phyloP scores from a whole-genome alignment of 2,113 vertebrate genomes.

The Sminthopsis crassicaudata region DNA sequence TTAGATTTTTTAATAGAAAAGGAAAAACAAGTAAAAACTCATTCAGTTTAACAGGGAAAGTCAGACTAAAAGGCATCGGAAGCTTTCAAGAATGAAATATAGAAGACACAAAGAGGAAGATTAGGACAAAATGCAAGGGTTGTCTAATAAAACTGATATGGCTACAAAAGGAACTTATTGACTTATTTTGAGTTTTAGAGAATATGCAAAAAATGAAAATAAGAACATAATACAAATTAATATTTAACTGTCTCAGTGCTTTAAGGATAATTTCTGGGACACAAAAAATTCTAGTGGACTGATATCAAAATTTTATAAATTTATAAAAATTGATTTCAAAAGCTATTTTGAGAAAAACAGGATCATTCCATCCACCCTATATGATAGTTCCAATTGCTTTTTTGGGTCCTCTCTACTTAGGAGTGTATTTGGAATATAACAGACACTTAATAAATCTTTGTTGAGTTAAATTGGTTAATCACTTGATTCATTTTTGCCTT shows the following conservation, averaged over 20 bases:
- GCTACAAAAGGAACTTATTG: not conserved
- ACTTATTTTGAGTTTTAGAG: not conserved
- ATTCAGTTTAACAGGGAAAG: not conserved
- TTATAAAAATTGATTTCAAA: not conserved
- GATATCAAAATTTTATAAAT: not conserved
- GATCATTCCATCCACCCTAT: not conserved
- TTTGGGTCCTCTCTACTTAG: not conserved
- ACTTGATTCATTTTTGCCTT: conserved; percentile 78
- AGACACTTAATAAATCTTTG: not conserved
- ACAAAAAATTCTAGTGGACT: not conserved
- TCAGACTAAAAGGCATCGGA: not conserved
- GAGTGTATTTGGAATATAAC: not conserved
- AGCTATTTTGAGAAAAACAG: not conserved
- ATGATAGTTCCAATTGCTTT: not conserved
- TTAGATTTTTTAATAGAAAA: not conserved
- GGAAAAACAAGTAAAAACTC: not conserved
- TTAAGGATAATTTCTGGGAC: not conserved
- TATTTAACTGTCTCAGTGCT: not conserved
- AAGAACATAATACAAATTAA: not conserved
- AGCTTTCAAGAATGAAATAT: not conserved
- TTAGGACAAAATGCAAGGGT: not conserved
- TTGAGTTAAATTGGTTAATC: conserved; percentile 13
- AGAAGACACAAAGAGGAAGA: not conserved
- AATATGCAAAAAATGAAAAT: not conserved
- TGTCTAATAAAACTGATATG: not conserved